Evolutionary conservation across 2,797 vertebrate species (phyloP).

Genomic region (Pangasius larnaudii): DNA sequence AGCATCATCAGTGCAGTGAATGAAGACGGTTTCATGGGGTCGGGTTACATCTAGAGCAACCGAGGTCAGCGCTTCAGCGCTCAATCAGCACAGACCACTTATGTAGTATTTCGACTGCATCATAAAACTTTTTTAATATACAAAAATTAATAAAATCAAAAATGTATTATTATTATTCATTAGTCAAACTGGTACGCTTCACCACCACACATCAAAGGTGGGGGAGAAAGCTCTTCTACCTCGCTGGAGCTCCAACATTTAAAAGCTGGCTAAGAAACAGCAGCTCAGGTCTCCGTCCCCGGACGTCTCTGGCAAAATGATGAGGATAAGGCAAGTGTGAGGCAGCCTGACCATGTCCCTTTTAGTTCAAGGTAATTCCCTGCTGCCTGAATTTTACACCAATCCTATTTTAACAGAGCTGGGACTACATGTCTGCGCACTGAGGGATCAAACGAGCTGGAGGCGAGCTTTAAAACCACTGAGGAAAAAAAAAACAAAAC

Average conservation of each 20-base stretch:
- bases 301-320: neutral
- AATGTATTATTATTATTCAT: neutral
- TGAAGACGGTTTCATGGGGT: neutral
- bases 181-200: neutral
- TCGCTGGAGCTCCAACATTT: too few relatives aligned
- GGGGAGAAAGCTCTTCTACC: neutral
- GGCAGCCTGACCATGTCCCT: neutral
- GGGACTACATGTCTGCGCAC: constrained; percentile 17
- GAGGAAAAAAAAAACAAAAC: neutral
- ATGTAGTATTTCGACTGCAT: neutral
- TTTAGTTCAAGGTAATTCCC: constrained; percentile 7
- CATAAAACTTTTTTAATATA: neutral
- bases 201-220: neutral
- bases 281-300: neutral
- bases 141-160: neutral
- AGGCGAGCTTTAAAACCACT: neutral
- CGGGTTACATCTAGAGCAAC: neutral
- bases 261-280: neutral
- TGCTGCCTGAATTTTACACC: neutral
- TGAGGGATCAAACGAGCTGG: constrained; percentile 18
- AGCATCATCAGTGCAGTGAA: neutral
- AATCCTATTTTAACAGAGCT: constrained; percentile 1
- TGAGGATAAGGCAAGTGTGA: neutral
- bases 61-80: too few relatives aligned
- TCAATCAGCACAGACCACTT: neutral